A percentile compares a stretch with the other conserved stretches of the same genome.
Evolutionary conservation across 2,888 invertebrate species (phyloP).

Genomic region (Philereme transversata): DNA sequence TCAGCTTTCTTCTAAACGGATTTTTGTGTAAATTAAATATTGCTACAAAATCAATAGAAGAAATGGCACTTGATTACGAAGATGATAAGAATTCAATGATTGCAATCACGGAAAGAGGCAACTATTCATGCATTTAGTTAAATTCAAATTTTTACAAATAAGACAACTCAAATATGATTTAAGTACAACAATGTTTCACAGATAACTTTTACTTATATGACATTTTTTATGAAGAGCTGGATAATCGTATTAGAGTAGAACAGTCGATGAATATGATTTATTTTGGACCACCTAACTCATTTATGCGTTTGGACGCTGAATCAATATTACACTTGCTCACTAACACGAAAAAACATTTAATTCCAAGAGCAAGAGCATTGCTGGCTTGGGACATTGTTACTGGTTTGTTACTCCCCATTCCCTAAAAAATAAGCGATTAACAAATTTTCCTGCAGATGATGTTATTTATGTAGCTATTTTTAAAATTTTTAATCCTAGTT

Average conservation of each 20-base stretch:
- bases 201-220: slow-evolving; percentile 53
- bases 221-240: slow-evolving; percentile 72
- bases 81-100: slow-evolving; percentile 76
- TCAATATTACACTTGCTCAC: slow-evolving; percentile 66
- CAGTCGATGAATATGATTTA: slow-evolving; percentile 74
- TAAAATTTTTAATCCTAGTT: too few species aligned
- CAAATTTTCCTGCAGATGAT: too few species aligned
- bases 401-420: slow-evolving; percentile 46
- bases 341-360: slow-evolving; percentile 60
- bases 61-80: slow-evolving; percentile 62
- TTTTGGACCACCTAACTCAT: slow-evolving; percentile 68
- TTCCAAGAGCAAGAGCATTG: slow-evolving; percentile 64
- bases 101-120: slow-evolving; percentile 60
- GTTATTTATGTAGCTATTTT: too few species aligned
- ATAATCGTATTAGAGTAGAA: slow-evolving; percentile 56
- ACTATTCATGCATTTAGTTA: slow-evolving; percentile 2
- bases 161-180: background rate
- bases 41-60: slow-evolving; percentile 60
- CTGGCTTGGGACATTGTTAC: slow-evolving; percentile 77
- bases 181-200: background rate
- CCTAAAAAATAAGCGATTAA: too few species aligned
- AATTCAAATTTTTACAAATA: background rate
- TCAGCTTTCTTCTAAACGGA: slow-evolving; percentile 14
- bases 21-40: slow-evolving; percentile 26
- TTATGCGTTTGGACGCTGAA: slow-evolving; percentile 71